Evolutionary conservation across 2,797 vertebrate species (phyloP), one percentile per base, ranked within the genome.

Genomic region (Echiichthys vipera): DNA sequence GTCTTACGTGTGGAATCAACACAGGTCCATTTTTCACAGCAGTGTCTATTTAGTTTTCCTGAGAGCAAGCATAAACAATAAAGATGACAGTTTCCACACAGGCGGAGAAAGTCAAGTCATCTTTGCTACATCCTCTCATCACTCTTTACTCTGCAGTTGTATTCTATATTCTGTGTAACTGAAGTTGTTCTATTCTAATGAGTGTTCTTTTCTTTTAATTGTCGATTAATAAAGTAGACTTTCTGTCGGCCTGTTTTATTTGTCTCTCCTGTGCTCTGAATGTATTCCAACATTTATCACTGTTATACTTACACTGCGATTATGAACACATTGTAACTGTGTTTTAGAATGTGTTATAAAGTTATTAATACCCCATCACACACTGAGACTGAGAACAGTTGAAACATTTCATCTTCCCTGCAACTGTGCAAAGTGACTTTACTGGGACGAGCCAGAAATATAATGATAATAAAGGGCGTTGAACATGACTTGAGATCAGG

Each of bases 391-490:
- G 65, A 51, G 36, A 13, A 2, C 29, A 10, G 22, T 13, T 56
- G 42, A 5, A 40, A 5, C 24, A 50, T 29, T 20, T 61, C 59
- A 86, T 88, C 71, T 72, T 55, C 57, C 54, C 61, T 68, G 78
- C 88, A 82, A 84, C 74, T 86, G 84, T 77, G 77, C 85, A 74
- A 80, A 81, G 79, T 79, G 83, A 85, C 84, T 83, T 83, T 74
- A 83, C 37, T 66, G 51, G 74, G 58, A 83, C 80, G 71, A 88
- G 80, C 66, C 80, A 73, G 84, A 87, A 84, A 88, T 85, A 73
- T 51, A 88, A 88, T 91, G 83, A 89, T 71, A 66, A 80, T 89
- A 89, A 89, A 84, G 79, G 72, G 20, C 63, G 78, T 84, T 77
- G 86, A 89, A 86, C 74, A 86, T 79, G 80, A 84, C 68, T 86